Evolutionary conservation across 2,797 vertebrate species (phyloP).

Genomic region (Eutrigla gurnardus): DNA sequence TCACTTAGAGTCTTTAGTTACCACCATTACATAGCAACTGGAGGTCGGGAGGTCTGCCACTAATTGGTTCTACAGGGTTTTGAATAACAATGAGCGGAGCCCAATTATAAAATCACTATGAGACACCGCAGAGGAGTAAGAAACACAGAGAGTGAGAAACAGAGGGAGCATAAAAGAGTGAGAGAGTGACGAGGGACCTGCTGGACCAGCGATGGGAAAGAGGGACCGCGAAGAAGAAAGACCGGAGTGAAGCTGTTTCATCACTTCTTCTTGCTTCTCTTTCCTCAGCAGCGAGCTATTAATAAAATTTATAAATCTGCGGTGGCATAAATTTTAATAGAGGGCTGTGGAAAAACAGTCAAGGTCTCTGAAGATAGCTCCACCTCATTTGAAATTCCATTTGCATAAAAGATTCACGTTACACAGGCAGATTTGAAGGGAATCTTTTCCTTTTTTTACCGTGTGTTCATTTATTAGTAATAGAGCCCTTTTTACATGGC

Average conservation of each 20-base stretch:
- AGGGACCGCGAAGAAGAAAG: constrained; percentile 58
- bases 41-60: constrained; percentile 83
- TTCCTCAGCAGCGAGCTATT: constrained; percentile 79
- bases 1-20: constrained; percentile 83
- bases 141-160: constrained; percentile 11
- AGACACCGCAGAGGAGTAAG: constrained; percentile 58
- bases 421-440: constrained; percentile 82
- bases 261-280: constrained; percentile 73
- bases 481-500: constrained; percentile 77
- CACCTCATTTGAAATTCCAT: constrained; percentile 90
- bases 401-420: constrained; percentile 91
- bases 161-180: constrained; percentile 48
- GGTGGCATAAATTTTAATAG: constrained; percentile 89
- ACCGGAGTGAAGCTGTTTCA: constrained; percentile 67
- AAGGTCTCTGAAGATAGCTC: constrained; percentile 84
- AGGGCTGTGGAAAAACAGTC: constrained; percentile 84
- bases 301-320: constrained; percentile 89
- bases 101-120: constrained; percentile 87
- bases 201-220: constrained; percentile 62
- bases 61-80: constrained; percentile 91
- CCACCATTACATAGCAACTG: constrained; percentile 76
- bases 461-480: constrained; percentile 87
- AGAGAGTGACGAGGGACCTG: constrained; percentile 56
- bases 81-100: constrained; percentile 83
- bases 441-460: constrained; percentile 81